These are phyloP conservation scores for Mus spicilegus DNA, from an alignment of 2,113 vertebrate species.

Conservation along the genomic window DNA sequence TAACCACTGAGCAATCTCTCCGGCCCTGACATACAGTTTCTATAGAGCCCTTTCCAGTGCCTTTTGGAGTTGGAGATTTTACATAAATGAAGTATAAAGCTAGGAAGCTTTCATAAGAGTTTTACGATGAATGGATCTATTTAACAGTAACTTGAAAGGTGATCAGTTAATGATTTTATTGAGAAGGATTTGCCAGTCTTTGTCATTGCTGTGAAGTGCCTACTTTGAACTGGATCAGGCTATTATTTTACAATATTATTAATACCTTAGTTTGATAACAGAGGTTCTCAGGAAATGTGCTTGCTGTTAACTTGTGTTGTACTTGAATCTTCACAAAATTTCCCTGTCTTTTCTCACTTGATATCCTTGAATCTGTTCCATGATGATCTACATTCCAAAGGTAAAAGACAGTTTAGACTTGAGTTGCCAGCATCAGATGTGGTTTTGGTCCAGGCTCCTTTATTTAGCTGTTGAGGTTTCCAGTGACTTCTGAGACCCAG, in stretches of 20 bases:
- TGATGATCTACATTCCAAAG: not conserved
- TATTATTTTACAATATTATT: not conserved
- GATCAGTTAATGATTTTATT: not conserved
- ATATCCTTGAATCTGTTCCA: not conserved
- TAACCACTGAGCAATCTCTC: too few relatives aligned
- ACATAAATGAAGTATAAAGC: not conserved
- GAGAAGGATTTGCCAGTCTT: not conserved
- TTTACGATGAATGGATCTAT: not conserved
- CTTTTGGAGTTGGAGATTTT: constrained; percentile 29
- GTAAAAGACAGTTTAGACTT: not conserved
- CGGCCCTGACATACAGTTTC: not conserved
- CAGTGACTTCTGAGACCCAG: not conserved
- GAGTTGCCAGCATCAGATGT: not conserved
- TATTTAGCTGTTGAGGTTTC: not conserved
- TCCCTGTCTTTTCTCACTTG: not conserved
- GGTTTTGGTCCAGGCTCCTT: not conserved
- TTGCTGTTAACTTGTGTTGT: not conserved
- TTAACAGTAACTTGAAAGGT: not conserved
- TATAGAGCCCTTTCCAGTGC: not conserved
- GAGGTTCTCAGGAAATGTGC: not conserved
- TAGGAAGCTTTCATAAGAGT: not conserved
- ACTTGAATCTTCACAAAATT: not conserved
- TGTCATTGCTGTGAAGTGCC: not conserved
- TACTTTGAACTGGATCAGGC: not conserved
- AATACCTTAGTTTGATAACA: constrained; percentile 4